Evolutionary conservation across 2,797 vertebrate genomes (phyloP), one percentile per base, ranked within the genome.

Genomic region (Coregonus sp.): DNA sequence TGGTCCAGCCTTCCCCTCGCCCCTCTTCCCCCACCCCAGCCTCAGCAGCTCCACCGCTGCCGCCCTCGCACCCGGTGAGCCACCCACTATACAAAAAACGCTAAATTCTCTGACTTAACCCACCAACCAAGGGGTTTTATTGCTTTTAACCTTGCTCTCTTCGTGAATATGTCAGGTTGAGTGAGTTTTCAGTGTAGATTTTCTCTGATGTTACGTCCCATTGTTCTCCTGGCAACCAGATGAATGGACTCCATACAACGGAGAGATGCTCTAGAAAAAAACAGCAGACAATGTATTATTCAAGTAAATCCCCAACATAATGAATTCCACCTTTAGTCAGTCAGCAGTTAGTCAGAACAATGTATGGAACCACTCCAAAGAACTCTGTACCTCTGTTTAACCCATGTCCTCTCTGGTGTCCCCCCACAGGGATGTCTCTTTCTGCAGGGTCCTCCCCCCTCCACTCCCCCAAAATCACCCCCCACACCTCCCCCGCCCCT

Each of bases 381-480:
- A 65, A 33, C 14, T 66, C 20, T 59, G 54, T n/a, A 16, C 54
- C 31, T 16, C 33, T 70, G 35, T 20, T 47, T 70, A 70, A 70
- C 68, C 35, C 9, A 20, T 35, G 12, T 29, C 37, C 20, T 14
- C 47, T 5, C 29, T 29, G 15, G 5, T 7, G 47, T 61, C 54
- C 20, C 9, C 5, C 1, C 86, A 79, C 86, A 99, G 98, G 98
- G 86, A 98, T 99, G 98, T 99, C 98, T 29, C 89, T 99, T 75
- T 99, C 98, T 87, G 98, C 98, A 75, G 98, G 98, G 78, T 99
- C 98, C 6, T 99, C 98, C 79, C 98, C 98, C 86, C 97, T 99
- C 80, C 98, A 99, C 90, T 99, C 98, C 35, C 98, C 98, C 74
- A 99, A 99, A 96, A 99, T 99, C 86, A 99, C 98, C 85, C 98